Evolutionary conservation across 2,797 vertebrate species (phyloP), one percentile per base, ranked within the genome.

Genomic region (Hippopotamyrus pictus): DNA sequence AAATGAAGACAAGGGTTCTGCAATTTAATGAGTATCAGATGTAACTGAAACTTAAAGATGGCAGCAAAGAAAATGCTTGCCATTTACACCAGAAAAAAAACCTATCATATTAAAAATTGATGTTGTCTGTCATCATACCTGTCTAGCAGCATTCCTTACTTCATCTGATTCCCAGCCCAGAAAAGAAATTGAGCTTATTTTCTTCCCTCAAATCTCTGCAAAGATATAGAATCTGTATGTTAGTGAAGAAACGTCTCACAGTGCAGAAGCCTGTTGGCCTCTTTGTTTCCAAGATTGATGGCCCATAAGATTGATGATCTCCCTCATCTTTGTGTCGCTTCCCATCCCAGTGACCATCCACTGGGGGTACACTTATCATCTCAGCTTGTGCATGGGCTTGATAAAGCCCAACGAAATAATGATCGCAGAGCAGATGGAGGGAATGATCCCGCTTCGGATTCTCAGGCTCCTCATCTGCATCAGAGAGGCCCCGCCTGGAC

Each of bases 211-310:
- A 46, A n/a, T 76, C 50, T 54, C 50, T 89, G 87, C 14, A 22
- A 50, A 76, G 88, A 92, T 88, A 69, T 91, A 88, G 46, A 50
- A 83, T 69, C 9, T 91, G 65, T 89, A 90, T 90, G 89, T 92
- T 65, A 92, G 91, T 89, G 93, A 92, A 94, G 90, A 94, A 91
- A 93, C 90, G 88, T 76, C 92, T 93, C 89, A 93, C 92, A 90
- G 92, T 92, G 90, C 73, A 93, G 91, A 91, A 91, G 19, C 91
- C 92, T 93, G 93, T 90, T 93, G 93, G 94, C 95, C 95, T 94
- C 94, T 95, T 96, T 96, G 96, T 97, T 94, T 91, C 89, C 92
- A 90, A 95, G 95, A 96, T 96, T 94, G 95, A 97, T 96, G 94
- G 93, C 91, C 92, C 91, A 82, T 87, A 94, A 96, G 96, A 97